phyloP scores from a whole-genome alignment of 2,797 vertebrate species.

The Loriculus beryllinus region DNA sequence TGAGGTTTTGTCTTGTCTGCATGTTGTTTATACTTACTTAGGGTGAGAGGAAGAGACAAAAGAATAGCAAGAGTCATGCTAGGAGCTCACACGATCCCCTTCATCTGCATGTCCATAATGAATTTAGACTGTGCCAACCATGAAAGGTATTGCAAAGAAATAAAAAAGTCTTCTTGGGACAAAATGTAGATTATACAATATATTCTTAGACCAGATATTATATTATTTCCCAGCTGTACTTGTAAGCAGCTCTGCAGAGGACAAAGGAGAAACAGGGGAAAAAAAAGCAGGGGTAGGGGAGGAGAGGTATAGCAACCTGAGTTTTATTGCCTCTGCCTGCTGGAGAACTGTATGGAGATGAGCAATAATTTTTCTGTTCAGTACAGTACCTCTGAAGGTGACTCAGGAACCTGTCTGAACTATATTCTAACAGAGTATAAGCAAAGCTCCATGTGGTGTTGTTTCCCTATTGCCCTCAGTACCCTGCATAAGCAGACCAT shows the following conservation, averaged over 20 bases:
- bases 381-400: constrained; percentile 48
- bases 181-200: constrained; percentile 36
- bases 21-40: constrained; percentile 37
- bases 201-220: not conserved
- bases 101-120: not conserved
- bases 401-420: constrained; percentile 2
- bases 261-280: not conserved
- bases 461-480: not conserved
- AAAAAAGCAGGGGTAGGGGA: fast-evolving
- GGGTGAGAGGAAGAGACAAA: not conserved
- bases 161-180: not conserved
- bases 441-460: not conserved
- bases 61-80: not conserved
- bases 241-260: constrained; percentile 21
- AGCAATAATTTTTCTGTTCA: constrained; percentile 60
- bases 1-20: constrained; percentile 66
- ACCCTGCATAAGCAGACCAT: not conserved
- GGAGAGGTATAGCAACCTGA: not conserved
- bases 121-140: not conserved
- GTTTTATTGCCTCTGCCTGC: constrained; percentile 57
- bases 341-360: constrained; percentile 46
- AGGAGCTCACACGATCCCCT: not conserved
- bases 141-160: not conserved
- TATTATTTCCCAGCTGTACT: constrained; percentile 35
- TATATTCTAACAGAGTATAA: not conserved